Conservation (phyloP, 2,797 vertebrate genomes). For the Babyrousa celebensis region DNA sequence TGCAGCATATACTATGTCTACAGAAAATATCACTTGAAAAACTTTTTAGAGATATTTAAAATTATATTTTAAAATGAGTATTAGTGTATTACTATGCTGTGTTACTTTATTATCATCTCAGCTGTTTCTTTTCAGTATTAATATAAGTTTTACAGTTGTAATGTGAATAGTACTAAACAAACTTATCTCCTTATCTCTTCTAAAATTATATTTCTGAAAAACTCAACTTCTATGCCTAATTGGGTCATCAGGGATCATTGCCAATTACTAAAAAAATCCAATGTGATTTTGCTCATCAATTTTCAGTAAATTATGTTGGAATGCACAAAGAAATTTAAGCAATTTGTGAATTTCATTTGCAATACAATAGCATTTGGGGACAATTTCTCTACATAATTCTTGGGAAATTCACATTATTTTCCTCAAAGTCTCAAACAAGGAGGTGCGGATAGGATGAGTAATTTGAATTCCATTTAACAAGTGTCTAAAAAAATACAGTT, state of each 20-base stretch:
- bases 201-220: conserved; percentile 70
- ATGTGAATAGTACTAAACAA: conserved; percentile 80
- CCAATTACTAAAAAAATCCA: conserved; percentile 74
- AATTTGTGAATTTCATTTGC: conserved; percentile 70
- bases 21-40: neutral
- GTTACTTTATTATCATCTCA: conserved; percentile 19
- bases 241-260: conserved; percentile 67
- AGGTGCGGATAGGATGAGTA: neutral
- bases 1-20: neutral
- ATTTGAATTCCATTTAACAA: neutral
- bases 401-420: conserved; percentile 7
- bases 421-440: neutral
- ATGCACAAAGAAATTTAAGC: neutral
- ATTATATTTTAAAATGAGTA: conserved; percentile 3
- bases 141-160: neutral
- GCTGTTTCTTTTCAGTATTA: conserved; percentile 50
- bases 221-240: conserved; percentile 77
- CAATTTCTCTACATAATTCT: neutral
- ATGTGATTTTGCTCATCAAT: neutral
- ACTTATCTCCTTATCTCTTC: conserved; percentile 77
- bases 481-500: neutral
- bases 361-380: neutral
- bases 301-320: conserved; percentile 80
- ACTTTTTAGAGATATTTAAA: neutral
- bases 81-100: neutral